Percentiles rank a stretch among this genome's conserved stretches.
Evolutionary conservation across 2,797 vertebrate species (phyloP).

Genomic region (Sebastes cheni): DNA sequence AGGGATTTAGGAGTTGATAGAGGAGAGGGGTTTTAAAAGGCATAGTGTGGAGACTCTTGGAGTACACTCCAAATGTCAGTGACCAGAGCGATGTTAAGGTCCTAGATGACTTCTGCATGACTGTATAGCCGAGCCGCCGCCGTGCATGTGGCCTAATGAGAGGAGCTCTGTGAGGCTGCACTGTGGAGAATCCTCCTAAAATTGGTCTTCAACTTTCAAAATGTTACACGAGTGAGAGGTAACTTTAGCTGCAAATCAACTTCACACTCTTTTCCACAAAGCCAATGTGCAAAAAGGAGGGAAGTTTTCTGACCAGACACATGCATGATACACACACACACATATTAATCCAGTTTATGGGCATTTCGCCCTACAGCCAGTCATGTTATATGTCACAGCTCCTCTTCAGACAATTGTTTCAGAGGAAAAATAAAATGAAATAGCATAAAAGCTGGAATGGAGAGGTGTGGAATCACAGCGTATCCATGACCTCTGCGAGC

Average conservation of each 20-base stretch:
- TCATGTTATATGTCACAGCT: background rate
- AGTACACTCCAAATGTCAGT: constrained; percentile 56
- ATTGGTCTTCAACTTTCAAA: constrained; percentile 76
- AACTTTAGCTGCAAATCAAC: constrained; percentile 72
- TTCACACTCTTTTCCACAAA: constrained; percentile 62
- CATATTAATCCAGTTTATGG: constrained; percentile 23
- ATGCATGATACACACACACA: background rate
- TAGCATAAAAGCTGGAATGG: constrained; percentile 37
- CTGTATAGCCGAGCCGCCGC: constrained; percentile 35
- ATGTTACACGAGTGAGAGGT: constrained; percentile 68
- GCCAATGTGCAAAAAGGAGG: constrained; percentile 18
- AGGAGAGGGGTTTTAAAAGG: constrained; percentile 47
- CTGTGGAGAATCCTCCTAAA: constrained; percentile 77
- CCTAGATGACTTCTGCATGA: constrained; percentile 64
- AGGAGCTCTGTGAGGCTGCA: constrained; percentile 40
- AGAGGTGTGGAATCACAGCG: constrained; percentile 60
- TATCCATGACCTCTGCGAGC: constrained; percentile 65
- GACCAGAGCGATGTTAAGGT: constrained; percentile 62
- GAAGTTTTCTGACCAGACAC: background rate
- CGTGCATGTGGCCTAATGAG: constrained; percentile 65
- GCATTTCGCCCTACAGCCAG: background rate
- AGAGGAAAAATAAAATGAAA: constrained; percentile 34
- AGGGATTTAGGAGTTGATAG: constrained; percentile 56
- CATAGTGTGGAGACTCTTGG: constrained; percentile 53
- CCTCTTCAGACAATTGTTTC: constrained; percentile 29